Base-by-base conservation (phyloP, 2,113 vertebrate genomes). In the Charadrius vociferus region DNA sequence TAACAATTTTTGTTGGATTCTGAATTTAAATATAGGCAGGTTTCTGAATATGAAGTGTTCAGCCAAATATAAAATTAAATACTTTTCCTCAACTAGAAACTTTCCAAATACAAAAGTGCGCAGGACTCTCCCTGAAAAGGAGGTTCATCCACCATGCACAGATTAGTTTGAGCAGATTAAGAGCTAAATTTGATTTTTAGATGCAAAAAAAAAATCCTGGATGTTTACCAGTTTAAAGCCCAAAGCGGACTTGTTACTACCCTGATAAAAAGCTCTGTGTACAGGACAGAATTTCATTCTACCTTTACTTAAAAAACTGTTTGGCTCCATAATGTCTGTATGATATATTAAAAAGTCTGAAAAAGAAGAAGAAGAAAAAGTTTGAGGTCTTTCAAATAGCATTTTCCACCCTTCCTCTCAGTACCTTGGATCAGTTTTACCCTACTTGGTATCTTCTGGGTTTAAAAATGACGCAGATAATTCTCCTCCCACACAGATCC, bases 291-390 rank as follows among this genome's bases (percentile, higher is more conserved):
- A 91, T 41, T 94, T 90, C 39, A 86, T 62, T 92, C 71, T 52
- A 52, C 23, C 21, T 86, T 77, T 67, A 50, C 36, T 72, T 43
- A 66, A 88, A 79, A 24, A 90, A 43, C 27, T 50, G 34, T 36
- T 52, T 73, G 75, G 86, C 90, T 95, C 75, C 82, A n/a, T 70
- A 81, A 77, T n/a, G 86, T 90, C 75, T 95, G 53, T 45, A 52
- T 32, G 10, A 73, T 18, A 29, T 4, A 80, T 61, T 82, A 68
- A 72, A 61, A 81, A 73, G 19, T 29, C 59, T 83, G 13, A 80
- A 72, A 75, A 61, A 71, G 17, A 82, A 32, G 30, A 86, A 59
- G 36, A 59, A 83, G 59, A 81, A 61, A 36, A 59, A 49, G 17
- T 29, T 13, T n/a, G 55, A 90, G 59, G 14, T 70, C 67, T 93